These are phyloP conservation scores for Uropetala carovei DNA, from an alignment of 2,888 invertebrate species.

Conservation along the genomic window DNA sequence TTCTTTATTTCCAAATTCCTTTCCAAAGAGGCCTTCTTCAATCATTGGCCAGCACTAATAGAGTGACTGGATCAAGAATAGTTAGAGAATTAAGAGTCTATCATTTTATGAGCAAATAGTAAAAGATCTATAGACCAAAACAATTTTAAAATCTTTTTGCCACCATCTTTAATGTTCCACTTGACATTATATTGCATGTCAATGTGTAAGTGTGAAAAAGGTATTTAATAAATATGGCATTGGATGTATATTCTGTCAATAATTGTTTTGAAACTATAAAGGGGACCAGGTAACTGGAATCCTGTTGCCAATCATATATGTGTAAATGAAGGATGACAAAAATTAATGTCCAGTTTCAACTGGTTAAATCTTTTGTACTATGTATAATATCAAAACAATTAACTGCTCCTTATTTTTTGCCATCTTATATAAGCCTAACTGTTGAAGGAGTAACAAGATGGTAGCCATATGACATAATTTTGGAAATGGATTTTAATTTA, in stretches of 20 bases:
- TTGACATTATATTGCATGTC: slow-evolving; percentile 35
- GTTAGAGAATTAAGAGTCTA: not conserved
- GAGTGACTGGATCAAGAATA: slow-evolving; percentile 36
- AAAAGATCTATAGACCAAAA: not conserved
- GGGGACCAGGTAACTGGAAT: slow-evolving; percentile 59
- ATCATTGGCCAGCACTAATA: slow-evolving; percentile 17
- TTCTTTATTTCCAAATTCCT: slow-evolving; percentile 47
- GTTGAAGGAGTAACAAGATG: slow-evolving; percentile 20
- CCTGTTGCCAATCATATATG: slow-evolving; percentile 41
- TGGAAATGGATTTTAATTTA: slow-evolving; percentile 56
- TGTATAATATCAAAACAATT: slow-evolving; percentile 58
- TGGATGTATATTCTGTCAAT: slow-evolving; percentile 56
- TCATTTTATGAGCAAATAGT: not conserved
- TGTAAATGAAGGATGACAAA: not conserved
- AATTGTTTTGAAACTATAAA: not conserved
- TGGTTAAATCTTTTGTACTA: slow-evolving; percentile 54
- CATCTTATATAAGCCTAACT: slow-evolving; percentile 19
- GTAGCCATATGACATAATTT: slow-evolving; percentile 35
- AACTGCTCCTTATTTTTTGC: slow-evolving; percentile 53
- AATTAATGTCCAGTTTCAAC: slow-evolving; percentile 37
- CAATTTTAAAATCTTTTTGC: slow-evolving; percentile 18
- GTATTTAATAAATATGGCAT: slow-evolving; percentile 53
- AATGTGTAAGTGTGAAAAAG: slow-evolving; percentile 42
- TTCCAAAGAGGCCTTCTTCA: slow-evolving; percentile 61
- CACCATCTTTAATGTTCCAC: slow-evolving; percentile 11